Conservation (phyloP, 2,888 invertebrate species). For the Polylopha cassiicola region DNA sequence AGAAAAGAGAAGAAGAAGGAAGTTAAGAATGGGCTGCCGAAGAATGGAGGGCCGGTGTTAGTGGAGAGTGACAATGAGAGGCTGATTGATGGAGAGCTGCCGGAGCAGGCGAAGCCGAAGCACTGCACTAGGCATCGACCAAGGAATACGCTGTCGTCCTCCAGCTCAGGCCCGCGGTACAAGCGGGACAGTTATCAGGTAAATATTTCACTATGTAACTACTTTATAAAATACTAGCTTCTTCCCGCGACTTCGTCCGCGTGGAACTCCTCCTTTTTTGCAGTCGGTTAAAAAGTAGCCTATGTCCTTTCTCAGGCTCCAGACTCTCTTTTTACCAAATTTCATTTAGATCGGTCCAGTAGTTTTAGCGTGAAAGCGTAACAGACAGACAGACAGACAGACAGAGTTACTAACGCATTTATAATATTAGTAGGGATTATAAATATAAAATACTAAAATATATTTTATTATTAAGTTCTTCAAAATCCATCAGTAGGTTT, state of each 20-base stretch:
- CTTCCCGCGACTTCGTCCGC: too few relatives aligned
- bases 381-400: too few relatives aligned
- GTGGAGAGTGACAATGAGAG: conserved; percentile 68
- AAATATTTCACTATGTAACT: conserved; percentile 21
- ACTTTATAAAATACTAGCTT: background rate
- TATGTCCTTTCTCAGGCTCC: too few relatives aligned
- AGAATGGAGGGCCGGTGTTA: conserved; percentile 52
- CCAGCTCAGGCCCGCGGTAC: conserved; percentile 70
- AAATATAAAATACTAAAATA: too few relatives aligned
- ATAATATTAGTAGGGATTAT: too few relatives aligned
- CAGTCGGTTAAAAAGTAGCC: too few relatives aligned
- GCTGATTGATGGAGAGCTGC: conserved; percentile 59
- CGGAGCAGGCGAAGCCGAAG: conserved; percentile 49
- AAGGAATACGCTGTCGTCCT: conserved; percentile 62
- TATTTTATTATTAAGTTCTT: too few relatives aligned
- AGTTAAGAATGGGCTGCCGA: conserved; percentile 49
- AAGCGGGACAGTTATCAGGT: conserved; percentile 77
- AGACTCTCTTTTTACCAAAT: background rate
- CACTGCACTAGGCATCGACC: conserved; percentile 58
- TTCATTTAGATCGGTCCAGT: too few relatives aligned
- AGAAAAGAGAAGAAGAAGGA: conserved; percentile 66
- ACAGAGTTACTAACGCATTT: too few relatives aligned
- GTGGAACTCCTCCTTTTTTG: too few relatives aligned
- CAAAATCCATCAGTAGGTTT: too few relatives aligned
- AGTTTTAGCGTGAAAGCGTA: too few relatives aligned